phyloP scores from a whole-genome alignment of 2,113 vertebrate species.

The Anolis sagrei region DNA sequence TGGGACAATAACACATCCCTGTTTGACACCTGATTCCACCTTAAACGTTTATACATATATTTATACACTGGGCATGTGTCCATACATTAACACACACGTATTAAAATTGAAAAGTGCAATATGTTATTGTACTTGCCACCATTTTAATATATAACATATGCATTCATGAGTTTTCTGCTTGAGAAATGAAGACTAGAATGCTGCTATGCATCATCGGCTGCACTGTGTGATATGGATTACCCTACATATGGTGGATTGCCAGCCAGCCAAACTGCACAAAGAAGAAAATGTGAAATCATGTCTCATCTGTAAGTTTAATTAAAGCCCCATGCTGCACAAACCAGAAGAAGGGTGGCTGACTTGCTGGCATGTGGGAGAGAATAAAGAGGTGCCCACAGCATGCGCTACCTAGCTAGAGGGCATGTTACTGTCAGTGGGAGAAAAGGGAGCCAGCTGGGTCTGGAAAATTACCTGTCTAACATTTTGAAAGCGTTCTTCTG shows the following conservation, averaged over 20 bases:
- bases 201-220: neutral
- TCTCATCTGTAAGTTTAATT: conserved; percentile 44
- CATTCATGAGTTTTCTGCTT: conserved; percentile 17
- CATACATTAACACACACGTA: neutral
- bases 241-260: neutral
- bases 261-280: conserved; percentile 12
- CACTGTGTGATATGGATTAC: neutral
- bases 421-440: neutral
- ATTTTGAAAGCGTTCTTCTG: conserved; percentile 24
- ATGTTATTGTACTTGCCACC: neutral
- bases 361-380: neutral
- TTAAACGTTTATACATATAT: too few relatives aligned
- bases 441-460: conserved; percentile 1
- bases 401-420: conserved; percentile 7
- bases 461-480: conserved; percentile 28
- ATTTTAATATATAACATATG: fast-evolving
- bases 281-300: conserved; percentile 1
- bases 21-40: too few relatives aligned
- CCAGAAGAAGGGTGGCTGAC: conserved; percentile 16
- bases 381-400: conserved; percentile 14
- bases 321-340: neutral
- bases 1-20: too few relatives aligned
- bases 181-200: neutral
- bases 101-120: neutral
- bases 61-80: too few relatives aligned